Conservation (phyloP, 1,140 invertebrate species). For the Nylanderia fulva region DNA sequence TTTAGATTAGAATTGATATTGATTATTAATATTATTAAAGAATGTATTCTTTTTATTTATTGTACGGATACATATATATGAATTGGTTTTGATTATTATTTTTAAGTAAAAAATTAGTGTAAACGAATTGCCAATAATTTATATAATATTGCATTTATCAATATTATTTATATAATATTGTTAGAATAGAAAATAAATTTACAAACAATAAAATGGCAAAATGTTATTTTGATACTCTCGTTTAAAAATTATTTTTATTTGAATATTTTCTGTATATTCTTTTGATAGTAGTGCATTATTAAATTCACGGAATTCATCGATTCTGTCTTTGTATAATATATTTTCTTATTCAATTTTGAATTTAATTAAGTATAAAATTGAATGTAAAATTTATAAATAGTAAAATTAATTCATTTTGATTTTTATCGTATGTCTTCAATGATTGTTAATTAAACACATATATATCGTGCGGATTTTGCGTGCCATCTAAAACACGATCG, state of each 20-base stretch:
- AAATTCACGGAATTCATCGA: background rate
- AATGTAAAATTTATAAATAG: background rate
- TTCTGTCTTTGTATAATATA: background rate
- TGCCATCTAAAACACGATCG: constrained; percentile 43
- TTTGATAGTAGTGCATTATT: background rate
- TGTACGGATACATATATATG: background rate
- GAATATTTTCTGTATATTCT: background rate
- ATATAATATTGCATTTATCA: background rate
- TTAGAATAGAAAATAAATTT: background rate
- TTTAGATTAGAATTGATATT: constrained; percentile 1
- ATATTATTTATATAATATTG: background rate
- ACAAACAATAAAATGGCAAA: background rate
- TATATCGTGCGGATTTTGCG: background rate
- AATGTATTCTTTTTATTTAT: background rate
- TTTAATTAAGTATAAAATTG: background rate
- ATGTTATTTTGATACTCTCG: background rate
- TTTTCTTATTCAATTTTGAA: background rate
- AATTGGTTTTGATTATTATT: background rate
- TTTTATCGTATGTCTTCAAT: background rate
- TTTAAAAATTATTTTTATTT: background rate
- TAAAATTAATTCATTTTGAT: constrained; percentile 5
- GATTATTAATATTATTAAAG: background rate
- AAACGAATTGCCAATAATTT: background rate
- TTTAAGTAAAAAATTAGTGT: background rate
- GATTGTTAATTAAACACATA: constrained; percentile 10